phyloP scores from a whole-genome alignment of 1,140 invertebrate genomes.

The Palaemon carinicauda region DNA sequence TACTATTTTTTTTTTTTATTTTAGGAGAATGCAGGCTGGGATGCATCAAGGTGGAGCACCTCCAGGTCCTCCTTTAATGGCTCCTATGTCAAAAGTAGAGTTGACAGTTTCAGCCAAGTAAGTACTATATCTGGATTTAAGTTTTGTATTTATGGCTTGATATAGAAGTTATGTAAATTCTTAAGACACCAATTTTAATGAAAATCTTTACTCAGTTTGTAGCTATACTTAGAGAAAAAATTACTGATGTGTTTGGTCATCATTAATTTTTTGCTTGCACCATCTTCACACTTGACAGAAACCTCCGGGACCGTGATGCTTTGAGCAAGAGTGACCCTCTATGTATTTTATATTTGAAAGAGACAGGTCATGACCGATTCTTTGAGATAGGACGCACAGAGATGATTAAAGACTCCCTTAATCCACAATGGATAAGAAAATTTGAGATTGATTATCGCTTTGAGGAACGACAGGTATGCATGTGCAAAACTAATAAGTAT shows the following conservation, averaged over 20 bases:
- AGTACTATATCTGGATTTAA: neutral
- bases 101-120: conserved; percentile 52
- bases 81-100: conserved; percentile 47
- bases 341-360: conserved; percentile 64
- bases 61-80: conserved; percentile 43
- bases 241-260: neutral
- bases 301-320: conserved; percentile 66
- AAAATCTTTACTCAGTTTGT: too few species aligned
- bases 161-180: too few species aligned
- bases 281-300: conserved; percentile 57
- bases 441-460: conserved; percentile 69
- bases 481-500: too few species aligned
- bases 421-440: conserved; percentile 69
- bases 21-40: conserved; percentile 41
- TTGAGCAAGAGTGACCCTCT: conserved; percentile 69
- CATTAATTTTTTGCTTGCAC: neutral
- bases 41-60: conserved; percentile 22
- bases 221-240: too few species aligned
- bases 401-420: conserved; percentile 68
- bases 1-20: neutral
- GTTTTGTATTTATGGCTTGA: neutral
- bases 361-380: conserved; percentile 46
- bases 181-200: too few species aligned
- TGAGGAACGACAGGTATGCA: conserved; percentile 65
- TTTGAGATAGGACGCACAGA: conserved; percentile 68